Evolutionary conservation across 2,113 vertebrate species (phyloP).

Genomic region (Cryptomyrus ogoouensis): DNA sequence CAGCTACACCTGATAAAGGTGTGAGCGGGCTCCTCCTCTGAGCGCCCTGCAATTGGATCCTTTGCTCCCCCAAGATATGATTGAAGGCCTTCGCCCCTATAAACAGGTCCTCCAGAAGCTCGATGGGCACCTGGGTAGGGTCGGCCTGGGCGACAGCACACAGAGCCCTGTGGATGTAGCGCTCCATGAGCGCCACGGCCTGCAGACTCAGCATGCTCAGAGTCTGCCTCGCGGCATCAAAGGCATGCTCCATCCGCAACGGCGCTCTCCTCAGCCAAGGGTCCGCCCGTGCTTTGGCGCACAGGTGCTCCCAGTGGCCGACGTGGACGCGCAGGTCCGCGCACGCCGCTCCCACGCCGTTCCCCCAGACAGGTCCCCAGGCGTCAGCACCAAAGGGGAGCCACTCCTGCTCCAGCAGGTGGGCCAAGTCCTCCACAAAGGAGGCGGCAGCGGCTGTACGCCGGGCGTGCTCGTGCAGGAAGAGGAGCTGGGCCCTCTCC

Average conservation of each 20-base stretch:
- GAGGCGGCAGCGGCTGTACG: conserved; percentile 33
- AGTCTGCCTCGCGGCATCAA: conserved; percentile 35
- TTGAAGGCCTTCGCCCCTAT: conserved; percentile 47
- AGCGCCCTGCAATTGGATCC: conserved; percentile 21
- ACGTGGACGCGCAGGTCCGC: conserved; percentile 56
- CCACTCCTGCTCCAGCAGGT: conserved; percentile 39
- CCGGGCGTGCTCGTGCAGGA: conserved; percentile 51
- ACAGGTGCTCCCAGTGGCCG: conserved; percentile 50
- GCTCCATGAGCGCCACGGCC: conserved; percentile 49
- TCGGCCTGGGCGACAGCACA: conserved; percentile 35
- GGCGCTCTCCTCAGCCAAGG: conserved; percentile 35
- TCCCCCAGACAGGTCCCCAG: conserved; percentile 1
- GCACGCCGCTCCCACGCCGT: conserved; percentile 38
- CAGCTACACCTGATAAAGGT: conserved; percentile 16
- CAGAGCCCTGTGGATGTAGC: conserved; percentile 40
- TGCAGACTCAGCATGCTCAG: conserved; percentile 45
- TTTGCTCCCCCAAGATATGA: conserved; percentile 44
- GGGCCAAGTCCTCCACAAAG: conserved; percentile 41
- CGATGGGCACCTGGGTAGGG: conserved; percentile 36
- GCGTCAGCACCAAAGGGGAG: background rate
- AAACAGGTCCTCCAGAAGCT: conserved; percentile 53
- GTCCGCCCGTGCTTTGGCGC: conserved; percentile 45
- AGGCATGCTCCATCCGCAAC: conserved; percentile 19
- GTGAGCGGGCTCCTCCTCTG: background rate
- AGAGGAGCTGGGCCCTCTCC: conserved; percentile 53